phyloP scores from a whole-genome alignment of 2,888 invertebrate species.

The Iphiclides podalirius region DNA sequence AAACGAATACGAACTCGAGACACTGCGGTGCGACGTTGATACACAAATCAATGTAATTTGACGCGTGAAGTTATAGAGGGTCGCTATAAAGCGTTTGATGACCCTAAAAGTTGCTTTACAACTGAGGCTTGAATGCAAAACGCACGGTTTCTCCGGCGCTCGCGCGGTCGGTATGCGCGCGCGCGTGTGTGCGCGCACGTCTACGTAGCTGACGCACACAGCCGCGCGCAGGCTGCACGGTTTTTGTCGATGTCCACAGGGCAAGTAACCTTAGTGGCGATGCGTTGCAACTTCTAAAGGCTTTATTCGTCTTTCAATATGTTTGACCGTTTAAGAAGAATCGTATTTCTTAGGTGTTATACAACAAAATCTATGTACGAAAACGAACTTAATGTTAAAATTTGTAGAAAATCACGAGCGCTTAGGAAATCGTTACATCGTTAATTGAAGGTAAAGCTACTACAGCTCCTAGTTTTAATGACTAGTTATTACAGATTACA shows the following conservation, averaged over 20 bases:
- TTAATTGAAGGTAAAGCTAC: too few relatives aligned
- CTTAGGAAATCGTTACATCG: too few relatives aligned
- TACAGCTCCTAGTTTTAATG: too few relatives aligned
- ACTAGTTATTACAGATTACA: too few relatives aligned
- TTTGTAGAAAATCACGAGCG: too few relatives aligned
- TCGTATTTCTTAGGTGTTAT: too few relatives aligned
- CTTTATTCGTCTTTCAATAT: too few relatives aligned
- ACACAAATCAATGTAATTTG: conserved; percentile 35
- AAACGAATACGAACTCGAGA: background rate
- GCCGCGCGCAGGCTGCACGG: conserved; percentile 61
- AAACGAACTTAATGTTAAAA: too few relatives aligned
- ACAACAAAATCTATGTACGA: too few relatives aligned
- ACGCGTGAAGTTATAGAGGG: conserved; percentile 43
- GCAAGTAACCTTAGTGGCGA: conserved; percentile 63
- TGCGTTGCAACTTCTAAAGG: conserved; percentile 49
- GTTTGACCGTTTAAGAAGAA: too few relatives aligned
- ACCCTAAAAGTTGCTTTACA: conserved; percentile 69
- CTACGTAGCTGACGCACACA: conserved; percentile 42
- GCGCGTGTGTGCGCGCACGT: conserved; percentile 44
- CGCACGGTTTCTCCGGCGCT: conserved; percentile 66
- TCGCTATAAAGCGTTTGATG: conserved; percentile 70
- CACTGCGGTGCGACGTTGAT: conserved; percentile 1
- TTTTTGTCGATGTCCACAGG: conserved; percentile 80
- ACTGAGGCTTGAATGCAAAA: conserved; percentile 74
- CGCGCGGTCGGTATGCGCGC: conserved; percentile 68